These are phyloP conservation scores for Drosophila eugracilis DNA, from an alignment of 1,140 invertebrate species.

Conservation along the genomic window DNA sequence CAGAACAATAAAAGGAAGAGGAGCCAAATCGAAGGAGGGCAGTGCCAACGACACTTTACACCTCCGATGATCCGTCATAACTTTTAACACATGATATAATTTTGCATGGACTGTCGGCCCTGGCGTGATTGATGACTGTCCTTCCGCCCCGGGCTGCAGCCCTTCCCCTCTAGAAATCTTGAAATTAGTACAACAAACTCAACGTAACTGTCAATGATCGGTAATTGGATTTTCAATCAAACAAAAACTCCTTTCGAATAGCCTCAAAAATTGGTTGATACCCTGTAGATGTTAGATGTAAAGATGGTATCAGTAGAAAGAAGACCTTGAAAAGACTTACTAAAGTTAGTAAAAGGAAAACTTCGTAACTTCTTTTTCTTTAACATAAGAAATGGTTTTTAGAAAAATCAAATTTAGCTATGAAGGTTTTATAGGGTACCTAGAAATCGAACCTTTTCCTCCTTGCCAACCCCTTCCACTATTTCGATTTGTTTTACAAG, in stretches of 20 bases:
- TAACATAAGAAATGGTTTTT: too few relatives aligned
- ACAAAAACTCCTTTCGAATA: slow-evolving; percentile 55
- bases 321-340: too few relatives aligned
- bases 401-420: not conserved
- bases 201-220: slow-evolving; percentile 75
- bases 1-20: slow-evolving; percentile 40
- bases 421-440: slow-evolving; percentile 28
- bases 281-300: not conserved
- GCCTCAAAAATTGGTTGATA: slow-evolving; percentile 26
- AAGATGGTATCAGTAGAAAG: not conserved
- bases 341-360: too few relatives aligned
- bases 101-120: slow-evolving; percentile 75
- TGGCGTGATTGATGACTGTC: slow-evolving; percentile 71
- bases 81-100: slow-evolving; percentile 84
- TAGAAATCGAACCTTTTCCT: too few relatives aligned
- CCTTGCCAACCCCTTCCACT: slow-evolving; percentile 9
- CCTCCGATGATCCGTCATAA: slow-evolving; percentile 82
- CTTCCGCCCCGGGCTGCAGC: slow-evolving; percentile 14
- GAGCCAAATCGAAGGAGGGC: slow-evolving; percentile 45
- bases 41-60: slow-evolving; percentile 75
- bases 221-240: slow-evolving; percentile 75
- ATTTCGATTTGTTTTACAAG: slow-evolving; percentile 53
- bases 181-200: slow-evolving; percentile 76
- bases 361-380: not conserved
- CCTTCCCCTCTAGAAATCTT: slow-evolving; percentile 25